These are phyloP conservation scores for Ceramica pisi DNA, from an alignment of 2,888 invertebrate species.

Conservation along the genomic window DNA sequence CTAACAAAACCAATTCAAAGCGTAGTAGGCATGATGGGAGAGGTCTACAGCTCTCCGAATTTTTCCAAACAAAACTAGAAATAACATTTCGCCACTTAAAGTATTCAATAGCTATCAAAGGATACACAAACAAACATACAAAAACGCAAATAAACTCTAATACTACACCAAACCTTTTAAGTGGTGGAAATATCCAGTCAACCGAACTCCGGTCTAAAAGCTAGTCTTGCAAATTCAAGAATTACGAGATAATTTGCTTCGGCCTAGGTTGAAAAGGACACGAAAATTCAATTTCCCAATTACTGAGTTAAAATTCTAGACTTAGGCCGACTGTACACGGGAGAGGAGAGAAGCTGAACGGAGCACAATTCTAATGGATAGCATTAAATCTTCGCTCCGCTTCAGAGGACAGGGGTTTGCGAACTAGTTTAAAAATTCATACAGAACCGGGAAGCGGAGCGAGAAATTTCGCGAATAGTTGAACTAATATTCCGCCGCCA, in stretches of 20 bases:
- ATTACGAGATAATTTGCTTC: conserved; percentile 23
- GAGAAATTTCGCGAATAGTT: too few relatives aligned
- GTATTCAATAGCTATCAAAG: background rate
- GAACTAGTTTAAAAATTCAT: too few relatives aligned
- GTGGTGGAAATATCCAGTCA: background rate
- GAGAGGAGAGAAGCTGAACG: too few relatives aligned
- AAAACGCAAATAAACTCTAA: conserved; percentile 9
- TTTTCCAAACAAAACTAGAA: background rate
- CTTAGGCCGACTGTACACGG: background rate
- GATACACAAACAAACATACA: background rate
- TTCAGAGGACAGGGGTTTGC: too few relatives aligned
- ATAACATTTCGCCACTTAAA: background rate
- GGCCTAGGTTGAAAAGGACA: conserved; percentile 41
- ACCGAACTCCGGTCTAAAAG: conserved; percentile 14
- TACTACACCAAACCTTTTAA: background rate
- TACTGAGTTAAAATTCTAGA: conserved; percentile 48
- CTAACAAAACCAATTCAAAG: background rate
- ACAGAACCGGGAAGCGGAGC: too few relatives aligned
- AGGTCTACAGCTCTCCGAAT: background rate
- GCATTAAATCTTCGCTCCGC: too few relatives aligned
- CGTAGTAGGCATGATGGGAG: background rate
- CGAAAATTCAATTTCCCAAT: conserved; percentile 63
- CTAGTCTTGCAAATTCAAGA: conserved; percentile 13
- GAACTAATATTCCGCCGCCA: too few relatives aligned
- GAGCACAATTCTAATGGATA: too few relatives aligned